Evolutionary conservation across 2,797 vertebrate genomes (phyloP), one percentile per base, ranked within the genome.

Genomic region (Lerista edwardsae): DNA sequence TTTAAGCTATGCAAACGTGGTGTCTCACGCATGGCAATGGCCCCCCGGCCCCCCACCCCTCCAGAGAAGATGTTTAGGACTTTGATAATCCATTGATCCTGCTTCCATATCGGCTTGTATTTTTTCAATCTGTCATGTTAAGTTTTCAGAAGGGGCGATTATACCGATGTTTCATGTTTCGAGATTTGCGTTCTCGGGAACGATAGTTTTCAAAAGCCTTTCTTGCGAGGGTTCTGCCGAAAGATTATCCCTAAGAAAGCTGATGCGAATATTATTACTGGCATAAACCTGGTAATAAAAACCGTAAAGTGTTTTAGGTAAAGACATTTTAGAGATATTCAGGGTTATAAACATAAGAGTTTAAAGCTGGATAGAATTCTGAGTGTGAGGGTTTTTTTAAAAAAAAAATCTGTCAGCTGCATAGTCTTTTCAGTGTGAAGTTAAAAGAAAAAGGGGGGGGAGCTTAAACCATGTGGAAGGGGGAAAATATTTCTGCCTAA

Each of bases 61-160:
- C 93, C 91, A 87, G 91, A 89, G 92, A 93, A 96, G 96, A 96
- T 95, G 95, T 95, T 96, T 95, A 93, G 94, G 93, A 95, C 95
- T 96, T 94, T 96, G 93, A 96, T 97, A 97, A 97, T 97, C 97
- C 97, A 96, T 90, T 96, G 95, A 96, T 96, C 96, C 95, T 84
- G 91, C 96, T 96, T 96, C 94, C 94, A 94, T 94, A 95, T 95
- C 84, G 39, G 92, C 94, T 95, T 95, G 93, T 94, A 94, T 95
- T 94, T 96, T n/a, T 94, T 95, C 96, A 96, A 95, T 95, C 94
- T 95, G 95, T 92, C 93, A 61, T 93, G 94, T 95, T 95, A 96
- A 96, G 92, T 95, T 96, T 96, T 97, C 96, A 96, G 91, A 91
- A 91, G 93, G 93, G 94, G 86, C 73, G 91, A 96, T 96, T 97